phyloP scores from a whole-genome alignment of 2,797 vertebrate genomes.

The Silurus lanzhouensis region DNA sequence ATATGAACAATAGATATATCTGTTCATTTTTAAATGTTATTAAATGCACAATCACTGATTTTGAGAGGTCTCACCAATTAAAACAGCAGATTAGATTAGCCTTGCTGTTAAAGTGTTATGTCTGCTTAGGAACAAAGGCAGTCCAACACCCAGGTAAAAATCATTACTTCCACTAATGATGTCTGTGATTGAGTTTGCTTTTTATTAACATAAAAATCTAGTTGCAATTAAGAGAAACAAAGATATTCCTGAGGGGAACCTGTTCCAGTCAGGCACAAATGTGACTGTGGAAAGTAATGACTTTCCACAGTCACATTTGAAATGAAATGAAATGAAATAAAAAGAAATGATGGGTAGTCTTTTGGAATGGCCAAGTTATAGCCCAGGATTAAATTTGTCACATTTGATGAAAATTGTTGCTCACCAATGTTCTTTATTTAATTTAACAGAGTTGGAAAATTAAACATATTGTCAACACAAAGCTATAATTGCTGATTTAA shows the following conservation, averaged over 20 bases:
- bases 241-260: background rate
- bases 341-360: too few species aligned
- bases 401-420: background rate
- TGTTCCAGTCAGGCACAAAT: background rate
- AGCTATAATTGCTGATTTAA: background rate
- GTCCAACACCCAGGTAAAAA: background rate
- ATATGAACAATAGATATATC: too few species aligned
- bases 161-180: background rate
- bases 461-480: background rate
- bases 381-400: background rate
- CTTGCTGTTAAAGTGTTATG: background rate
- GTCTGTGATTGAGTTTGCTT: background rate
- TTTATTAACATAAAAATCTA: background rate
- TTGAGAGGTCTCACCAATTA: background rate
- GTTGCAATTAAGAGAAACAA: background rate
- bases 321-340: too few species aligned
- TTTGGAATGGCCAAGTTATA: background rate
- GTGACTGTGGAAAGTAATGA: background rate
- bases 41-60: too few species aligned
- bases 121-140: background rate
- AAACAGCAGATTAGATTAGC: background rate
- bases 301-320: too few species aligned
- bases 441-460: background rate
- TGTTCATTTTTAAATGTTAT: too few species aligned
- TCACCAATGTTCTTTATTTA: background rate